Percentiles rank a stretch among this genome's conserved stretches.
These are phyloP conservation scores for Porites rus DNA, from an alignment of 92 coral and sea anemone genomes.

Conservation along the genomic window DNA sequence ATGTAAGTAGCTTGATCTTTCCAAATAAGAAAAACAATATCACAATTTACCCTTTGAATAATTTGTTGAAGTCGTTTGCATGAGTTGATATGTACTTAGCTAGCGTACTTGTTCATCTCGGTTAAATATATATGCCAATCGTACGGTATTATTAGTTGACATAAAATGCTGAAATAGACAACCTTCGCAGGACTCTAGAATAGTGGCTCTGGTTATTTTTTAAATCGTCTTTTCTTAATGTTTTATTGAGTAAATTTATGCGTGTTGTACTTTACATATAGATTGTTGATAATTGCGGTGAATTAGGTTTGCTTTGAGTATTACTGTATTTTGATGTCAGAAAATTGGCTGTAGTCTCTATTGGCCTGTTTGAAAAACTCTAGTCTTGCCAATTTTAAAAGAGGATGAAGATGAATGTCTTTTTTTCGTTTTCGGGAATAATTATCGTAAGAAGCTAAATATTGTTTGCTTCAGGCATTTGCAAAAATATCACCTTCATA, in stretches of 20 bases:
- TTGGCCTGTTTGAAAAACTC: background rate
- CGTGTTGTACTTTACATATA: background rate
- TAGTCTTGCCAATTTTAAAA: background rate
- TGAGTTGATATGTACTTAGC: too few species aligned
- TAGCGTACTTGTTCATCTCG: constrained; percentile 2
- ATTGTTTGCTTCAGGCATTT: background rate
- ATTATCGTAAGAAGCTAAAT: background rate
- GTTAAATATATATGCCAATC: background rate
- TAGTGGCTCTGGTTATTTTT: background rate
- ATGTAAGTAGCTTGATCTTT: background rate
- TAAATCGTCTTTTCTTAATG: constrained; percentile 1
- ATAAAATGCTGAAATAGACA: background rate
- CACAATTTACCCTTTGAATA: background rate
- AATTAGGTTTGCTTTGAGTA: background rate
- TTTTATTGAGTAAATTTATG: background rate
- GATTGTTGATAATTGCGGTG: background rate
- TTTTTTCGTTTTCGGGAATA: constrained; percentile 16
- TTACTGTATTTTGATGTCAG: background rate
- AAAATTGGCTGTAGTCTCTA: background rate
- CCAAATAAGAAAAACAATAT: background rate
- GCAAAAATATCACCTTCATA: background rate
- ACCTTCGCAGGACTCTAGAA: background rate
- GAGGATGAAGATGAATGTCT: background rate
- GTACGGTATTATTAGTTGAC: too few species aligned
- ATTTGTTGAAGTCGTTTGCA: background rate